Percentiles rank a stretch among this genome's conserved stretches.
Evolutionary conservation across 2,797 vertebrate genomes (phyloP).

Genomic region (Muraenolepis orangiensis): DNA sequence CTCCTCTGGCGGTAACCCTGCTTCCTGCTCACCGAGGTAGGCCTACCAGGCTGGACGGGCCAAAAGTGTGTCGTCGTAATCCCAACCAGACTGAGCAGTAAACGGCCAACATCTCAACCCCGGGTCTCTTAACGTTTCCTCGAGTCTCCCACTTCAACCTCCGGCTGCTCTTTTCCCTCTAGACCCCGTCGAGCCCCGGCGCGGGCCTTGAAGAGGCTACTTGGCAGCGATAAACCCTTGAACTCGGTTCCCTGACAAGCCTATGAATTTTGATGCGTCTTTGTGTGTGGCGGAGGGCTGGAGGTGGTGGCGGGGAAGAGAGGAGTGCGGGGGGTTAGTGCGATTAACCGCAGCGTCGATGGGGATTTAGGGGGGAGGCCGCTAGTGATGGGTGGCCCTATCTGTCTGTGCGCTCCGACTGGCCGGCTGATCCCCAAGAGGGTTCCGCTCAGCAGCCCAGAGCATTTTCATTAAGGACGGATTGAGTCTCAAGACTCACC

Average conservation of each 20-base stretch:
- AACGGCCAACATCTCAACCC: not conserved
- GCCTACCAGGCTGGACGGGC: not conserved
- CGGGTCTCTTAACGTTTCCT: not conserved
- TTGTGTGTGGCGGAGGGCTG: constrained; percentile 70
- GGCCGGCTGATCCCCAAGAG: constrained; percentile 82
- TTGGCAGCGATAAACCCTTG: constrained; percentile 63
- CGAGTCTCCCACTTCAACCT: not conserved
- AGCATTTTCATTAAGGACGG: constrained; percentile 99
- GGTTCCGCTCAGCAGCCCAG: constrained; percentile 84
- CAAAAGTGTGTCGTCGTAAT: not conserved
- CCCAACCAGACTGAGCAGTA: not conserved
- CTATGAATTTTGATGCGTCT: constrained; percentile 84
- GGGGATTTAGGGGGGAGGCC: constrained; percentile 77
- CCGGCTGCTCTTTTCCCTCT: constrained; percentile 48
- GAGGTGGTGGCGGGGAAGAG: constrained; percentile 49
- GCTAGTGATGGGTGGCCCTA: constrained; percentile 81
- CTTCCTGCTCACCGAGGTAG: not conserved
- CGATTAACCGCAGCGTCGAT: constrained; percentile 79
- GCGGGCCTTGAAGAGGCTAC: constrained; percentile 58
- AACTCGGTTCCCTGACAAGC: constrained; percentile 61
- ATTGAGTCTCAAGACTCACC: constrained; percentile 84
- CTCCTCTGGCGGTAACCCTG: not conserved
- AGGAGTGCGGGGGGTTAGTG: constrained; percentile 71
- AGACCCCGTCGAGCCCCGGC: constrained; percentile 41
- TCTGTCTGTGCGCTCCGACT: constrained; percentile 70